These are phyloP conservation scores for Turritopsis rubra DNA, from an alignment of 30 jellyfish, hydroid and myxozoan species.

Conservation along the genomic window DNA sequence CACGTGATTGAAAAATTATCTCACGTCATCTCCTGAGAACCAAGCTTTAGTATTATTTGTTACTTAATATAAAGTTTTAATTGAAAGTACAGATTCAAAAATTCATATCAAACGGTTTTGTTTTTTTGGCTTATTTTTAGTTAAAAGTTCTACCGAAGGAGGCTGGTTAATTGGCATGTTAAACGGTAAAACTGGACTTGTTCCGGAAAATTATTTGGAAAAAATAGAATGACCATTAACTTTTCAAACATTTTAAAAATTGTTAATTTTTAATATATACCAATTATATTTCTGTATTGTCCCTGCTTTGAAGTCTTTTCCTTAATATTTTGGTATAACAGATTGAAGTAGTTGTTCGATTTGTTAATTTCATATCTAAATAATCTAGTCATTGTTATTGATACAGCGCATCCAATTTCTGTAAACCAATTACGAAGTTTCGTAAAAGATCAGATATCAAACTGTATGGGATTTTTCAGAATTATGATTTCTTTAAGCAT, in stretches of 20 bases:
- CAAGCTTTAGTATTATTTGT: too few relatives aligned
- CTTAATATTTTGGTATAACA: too few relatives aligned
- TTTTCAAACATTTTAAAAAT: background rate
- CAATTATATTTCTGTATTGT: background rate
- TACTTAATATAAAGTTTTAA: too few relatives aligned
- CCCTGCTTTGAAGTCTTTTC: background rate
- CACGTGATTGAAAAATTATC: too few relatives aligned
- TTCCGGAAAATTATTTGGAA: conserved; percentile 84
- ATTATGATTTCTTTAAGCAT: background rate
- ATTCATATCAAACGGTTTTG: too few relatives aligned
- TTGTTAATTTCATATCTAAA: background rate
- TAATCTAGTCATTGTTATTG: too few relatives aligned
- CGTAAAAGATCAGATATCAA: background rate
- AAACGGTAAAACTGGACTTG: conserved; percentile 87
- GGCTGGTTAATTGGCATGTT: conserved; percentile 96
- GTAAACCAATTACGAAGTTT: background rate
- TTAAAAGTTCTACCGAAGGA: conserved; percentile 74
- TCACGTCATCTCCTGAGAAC: too few relatives aligned
- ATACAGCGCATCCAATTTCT: too few relatives aligned
- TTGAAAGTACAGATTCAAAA: too few relatives aligned
- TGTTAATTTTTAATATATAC: background rate
- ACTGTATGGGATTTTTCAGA: background rate
- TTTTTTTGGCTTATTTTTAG: conserved; percentile 54
- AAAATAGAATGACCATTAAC: conserved; percentile 36
- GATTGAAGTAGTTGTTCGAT: background rate